Conservation (phyloP, 2,888 invertebrate species). For the Apoda limacodes region DNA sequence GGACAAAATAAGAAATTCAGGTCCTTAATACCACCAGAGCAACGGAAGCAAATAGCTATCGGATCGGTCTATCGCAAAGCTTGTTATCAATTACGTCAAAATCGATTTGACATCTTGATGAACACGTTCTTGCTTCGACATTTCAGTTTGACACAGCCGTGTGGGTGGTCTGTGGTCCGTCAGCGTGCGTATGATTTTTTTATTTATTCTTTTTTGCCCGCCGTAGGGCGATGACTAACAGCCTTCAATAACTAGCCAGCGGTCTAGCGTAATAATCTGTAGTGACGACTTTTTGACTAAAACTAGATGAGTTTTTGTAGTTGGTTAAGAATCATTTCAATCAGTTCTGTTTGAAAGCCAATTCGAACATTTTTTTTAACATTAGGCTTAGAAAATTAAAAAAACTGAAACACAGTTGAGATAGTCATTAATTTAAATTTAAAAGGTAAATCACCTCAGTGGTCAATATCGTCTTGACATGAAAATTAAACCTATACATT, state of each 20-base stretch:
- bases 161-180: conserved; percentile 56
- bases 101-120: conserved; percentile 66
- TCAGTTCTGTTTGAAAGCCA: too few relatives aligned
- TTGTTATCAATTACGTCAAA: conserved; percentile 63
- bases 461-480: too few relatives aligned
- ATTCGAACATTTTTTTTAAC: too few relatives aligned
- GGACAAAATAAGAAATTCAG: too few relatives aligned
- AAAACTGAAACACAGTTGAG: too few relatives aligned
- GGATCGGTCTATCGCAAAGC: conserved; percentile 35
- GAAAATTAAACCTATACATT: too few relatives aligned
- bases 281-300: conserved; percentile 35
- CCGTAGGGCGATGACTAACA: conserved; percentile 55
- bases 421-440: too few relatives aligned
- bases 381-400: too few relatives aligned
- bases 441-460: too few relatives aligned
- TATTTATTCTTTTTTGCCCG: conserved; percentile 36
- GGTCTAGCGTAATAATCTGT: conserved; percentile 48
- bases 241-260: conserved; percentile 59
- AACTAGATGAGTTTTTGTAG: too few relatives aligned
- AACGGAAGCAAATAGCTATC: conserved; percentile 32
- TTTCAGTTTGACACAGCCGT: conserved; percentile 52
- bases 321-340: too few relatives aligned
- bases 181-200: conserved; percentile 38
- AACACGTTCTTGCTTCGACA: conserved; percentile 55
- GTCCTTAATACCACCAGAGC: too few relatives aligned